Evolutionary conservation across 2,888 invertebrate species (phyloP).

Genomic region (Callinectes sapidus): DNA sequence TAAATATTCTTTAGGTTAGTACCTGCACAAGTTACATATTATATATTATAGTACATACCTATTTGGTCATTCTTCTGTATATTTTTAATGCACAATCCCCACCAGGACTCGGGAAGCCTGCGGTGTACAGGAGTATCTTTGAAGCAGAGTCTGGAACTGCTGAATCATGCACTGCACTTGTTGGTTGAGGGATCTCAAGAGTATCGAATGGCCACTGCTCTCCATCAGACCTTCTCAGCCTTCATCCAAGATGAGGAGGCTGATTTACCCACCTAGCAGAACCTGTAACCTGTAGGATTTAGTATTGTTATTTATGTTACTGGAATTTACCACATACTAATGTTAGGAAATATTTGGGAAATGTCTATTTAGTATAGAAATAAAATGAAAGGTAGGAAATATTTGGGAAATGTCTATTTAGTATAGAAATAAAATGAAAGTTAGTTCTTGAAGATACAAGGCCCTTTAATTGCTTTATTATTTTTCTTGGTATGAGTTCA

Average conservation of each 20-base stretch:
- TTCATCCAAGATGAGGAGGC: constrained; percentile 49
- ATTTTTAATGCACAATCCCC: not conserved
- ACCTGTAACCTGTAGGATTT: not conserved
- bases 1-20: not conserved
- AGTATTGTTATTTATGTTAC: not conserved
- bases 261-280: not conserved
- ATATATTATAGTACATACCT: not conserved
- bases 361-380: not conserved
- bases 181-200: constrained; percentile 56
- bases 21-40: not conserved
- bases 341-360: not conserved
- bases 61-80: not conserved
- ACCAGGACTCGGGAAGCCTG: constrained; percentile 57
- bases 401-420: not conserved
- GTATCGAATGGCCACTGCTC: constrained; percentile 54
- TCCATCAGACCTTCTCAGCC: constrained; percentile 55
- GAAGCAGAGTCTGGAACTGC: constrained; percentile 45
- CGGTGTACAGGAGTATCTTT: constrained; percentile 60
- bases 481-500: not conserved
- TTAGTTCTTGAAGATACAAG: not conserved
- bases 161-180: constrained; percentile 59
- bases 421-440: not conserved
- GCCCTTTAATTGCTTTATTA: not conserved
- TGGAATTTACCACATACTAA: not conserved
- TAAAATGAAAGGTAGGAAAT: not conserved